phyloP scores from a whole-genome alignment of 2,888 invertebrate genomes.

The Oasisia sp. region DNA sequence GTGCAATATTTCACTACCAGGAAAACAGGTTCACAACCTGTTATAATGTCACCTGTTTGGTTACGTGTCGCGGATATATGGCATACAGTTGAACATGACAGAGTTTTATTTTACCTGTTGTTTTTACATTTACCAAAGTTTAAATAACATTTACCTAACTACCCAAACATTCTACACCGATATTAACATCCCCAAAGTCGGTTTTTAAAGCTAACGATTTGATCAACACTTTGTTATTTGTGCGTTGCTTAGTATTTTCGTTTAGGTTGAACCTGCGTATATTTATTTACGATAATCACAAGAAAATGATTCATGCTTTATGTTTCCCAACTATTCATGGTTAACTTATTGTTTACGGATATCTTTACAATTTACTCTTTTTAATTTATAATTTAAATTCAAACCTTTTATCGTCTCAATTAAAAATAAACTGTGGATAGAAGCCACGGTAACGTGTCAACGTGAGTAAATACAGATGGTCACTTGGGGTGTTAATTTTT shows the following conservation, averaged over 20 bases:
- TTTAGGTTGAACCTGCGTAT: not conserved
- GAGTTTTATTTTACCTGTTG: not conserved
- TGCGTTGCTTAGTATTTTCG: not conserved
- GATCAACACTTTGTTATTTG: not conserved
- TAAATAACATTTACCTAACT: not conserved
- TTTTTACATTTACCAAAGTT: not conserved
- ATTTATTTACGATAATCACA: not conserved
- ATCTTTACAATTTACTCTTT: no score
- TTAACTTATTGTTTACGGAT: no score
- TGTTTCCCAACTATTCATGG: no score
- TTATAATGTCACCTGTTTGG: not conserved
- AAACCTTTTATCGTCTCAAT: no score
- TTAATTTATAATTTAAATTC: no score
- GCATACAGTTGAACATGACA: not conserved
- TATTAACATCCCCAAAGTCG: not conserved
- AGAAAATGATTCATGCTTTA: not conserved
- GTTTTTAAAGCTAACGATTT: not conserved
- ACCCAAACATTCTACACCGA: not conserved
- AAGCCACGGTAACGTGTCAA: no score
- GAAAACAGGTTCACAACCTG: not conserved
- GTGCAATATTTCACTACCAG: not conserved
- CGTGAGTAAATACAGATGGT: no score
- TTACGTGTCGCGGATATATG: not conserved
- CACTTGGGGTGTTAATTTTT: no score
- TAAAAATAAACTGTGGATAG: no score